Evolutionary conservation across 2,888 invertebrate species (phyloP).

Genomic region (Eupithecia abbreviata): DNA sequence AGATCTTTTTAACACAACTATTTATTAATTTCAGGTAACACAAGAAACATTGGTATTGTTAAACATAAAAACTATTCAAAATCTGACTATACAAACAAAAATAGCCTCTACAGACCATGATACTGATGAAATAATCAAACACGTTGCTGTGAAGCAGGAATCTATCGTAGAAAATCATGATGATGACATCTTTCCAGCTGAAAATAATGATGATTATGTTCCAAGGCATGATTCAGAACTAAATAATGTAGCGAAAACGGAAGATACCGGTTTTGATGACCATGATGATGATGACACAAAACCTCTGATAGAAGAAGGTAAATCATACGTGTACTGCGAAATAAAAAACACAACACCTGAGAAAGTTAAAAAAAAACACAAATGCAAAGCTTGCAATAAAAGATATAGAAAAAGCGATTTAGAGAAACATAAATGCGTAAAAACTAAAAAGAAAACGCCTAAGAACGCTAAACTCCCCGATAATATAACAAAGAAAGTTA

Average conservation of each 20-base stretch:
- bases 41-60: background rate
- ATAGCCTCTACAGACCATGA: background rate
- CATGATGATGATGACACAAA: background rate
- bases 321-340: conserved; percentile 5
- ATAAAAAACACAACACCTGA: background rate
- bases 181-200: background rate
- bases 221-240: background rate
- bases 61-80: conserved; percentile 7
- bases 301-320: background rate
- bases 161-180: background rate
- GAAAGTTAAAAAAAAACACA: background rate
- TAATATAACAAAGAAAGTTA: background rate
- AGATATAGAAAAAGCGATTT: background rate
- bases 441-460: background rate
- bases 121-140: background rate
- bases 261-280: background rate
- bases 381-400: background rate
- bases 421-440: background rate
- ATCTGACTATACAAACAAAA: background rate
- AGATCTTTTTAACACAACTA: background rate
- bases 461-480: background rate
- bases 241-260: background rate
- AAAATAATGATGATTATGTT: background rate
- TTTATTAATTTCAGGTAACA: background rate
- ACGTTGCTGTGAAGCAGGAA: conserved; percentile 2